Evolutionary conservation across 2,113 vertebrate genomes (phyloP).

Genomic region (Columba livia): DNA sequence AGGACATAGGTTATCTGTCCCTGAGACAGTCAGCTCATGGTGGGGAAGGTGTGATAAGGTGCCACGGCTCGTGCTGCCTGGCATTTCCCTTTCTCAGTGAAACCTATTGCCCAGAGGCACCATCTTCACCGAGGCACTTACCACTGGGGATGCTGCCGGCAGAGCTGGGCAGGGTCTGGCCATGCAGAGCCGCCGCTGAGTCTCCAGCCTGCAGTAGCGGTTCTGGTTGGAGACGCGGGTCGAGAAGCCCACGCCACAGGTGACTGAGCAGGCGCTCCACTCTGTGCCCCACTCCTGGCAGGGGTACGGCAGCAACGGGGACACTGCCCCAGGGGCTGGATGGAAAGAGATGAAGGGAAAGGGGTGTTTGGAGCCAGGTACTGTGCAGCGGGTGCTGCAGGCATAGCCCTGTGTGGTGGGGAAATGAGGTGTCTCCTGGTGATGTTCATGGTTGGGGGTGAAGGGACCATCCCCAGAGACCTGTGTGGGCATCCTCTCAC

Average conservation of each 20-base stretch:
- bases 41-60: neutral
- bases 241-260: constrained; percentile 87
- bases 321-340: constrained; percentile 2
- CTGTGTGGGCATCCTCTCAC: neutral
- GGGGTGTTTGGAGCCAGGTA: neutral
- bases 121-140: neutral
- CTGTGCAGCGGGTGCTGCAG: rapidly evolving
- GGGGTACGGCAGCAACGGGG: neutral
- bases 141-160: neutral
- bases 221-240: constrained; percentile 90
- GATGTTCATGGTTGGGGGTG: neutral
- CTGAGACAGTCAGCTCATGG: neutral
- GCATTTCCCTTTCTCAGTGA: neutral
- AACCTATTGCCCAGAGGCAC: neutral
- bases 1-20: neutral
- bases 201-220: constrained; percentile 84
- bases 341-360: neutral
- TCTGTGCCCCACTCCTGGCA: constrained; percentile 84
- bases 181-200: constrained; percentile 83
- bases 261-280: constrained; percentile 89
- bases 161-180: constrained; percentile 75
- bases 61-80: neutral
- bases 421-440: neutral
- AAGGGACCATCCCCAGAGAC: neutral
- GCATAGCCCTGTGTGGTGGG: rapidly evolving